Evolutionary conservation across 2,888 invertebrate species (phyloP).

Genomic region (Mythimna lalbum): DNA sequence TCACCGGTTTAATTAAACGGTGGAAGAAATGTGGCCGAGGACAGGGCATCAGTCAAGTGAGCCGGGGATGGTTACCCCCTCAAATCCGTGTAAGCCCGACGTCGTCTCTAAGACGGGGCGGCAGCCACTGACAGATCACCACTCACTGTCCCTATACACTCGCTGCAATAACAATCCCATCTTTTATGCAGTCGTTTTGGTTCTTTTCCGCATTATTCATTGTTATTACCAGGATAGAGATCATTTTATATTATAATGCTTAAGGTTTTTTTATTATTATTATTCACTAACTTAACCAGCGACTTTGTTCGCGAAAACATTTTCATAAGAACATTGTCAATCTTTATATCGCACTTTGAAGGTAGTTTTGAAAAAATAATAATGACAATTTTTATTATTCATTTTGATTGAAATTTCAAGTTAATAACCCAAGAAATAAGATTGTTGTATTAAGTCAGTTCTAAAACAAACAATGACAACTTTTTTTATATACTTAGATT

Average conservation of each 20-base stretch:
- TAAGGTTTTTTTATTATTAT: too few species aligned
- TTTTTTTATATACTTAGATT: too few species aligned
- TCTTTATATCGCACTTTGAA: too few species aligned
- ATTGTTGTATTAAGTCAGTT: too few species aligned
- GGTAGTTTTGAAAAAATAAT: too few species aligned
- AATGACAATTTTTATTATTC: too few species aligned
- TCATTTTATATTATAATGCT: conserved; percentile 5
- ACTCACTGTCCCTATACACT: conserved; percentile 72
- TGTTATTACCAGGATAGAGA: conserved; percentile 28
- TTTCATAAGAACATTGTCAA: too few species aligned
- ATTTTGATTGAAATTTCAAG: too few species aligned
- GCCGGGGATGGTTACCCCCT: conserved; percentile 70
- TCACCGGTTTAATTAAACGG: conserved; percentile 66
- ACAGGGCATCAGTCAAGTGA: conserved; percentile 77
- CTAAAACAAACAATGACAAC: too few species aligned
- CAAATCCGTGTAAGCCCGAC: conserved; percentile 80
- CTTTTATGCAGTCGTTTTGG: conserved; percentile 58
- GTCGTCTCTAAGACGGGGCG: conserved; percentile 62
- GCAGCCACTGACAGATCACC: conserved; percentile 77
- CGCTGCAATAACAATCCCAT: conserved; percentile 62
- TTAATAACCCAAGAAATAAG: too few species aligned
- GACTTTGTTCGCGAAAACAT: too few species aligned
- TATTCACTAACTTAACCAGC: too few species aligned
- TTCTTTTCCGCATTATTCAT: conserved; percentile 48
- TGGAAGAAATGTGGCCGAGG: conserved; percentile 63